Conservation (phyloP, 2,797 vertebrate species). For the Erpetoichthys calabaricus region DNA sequence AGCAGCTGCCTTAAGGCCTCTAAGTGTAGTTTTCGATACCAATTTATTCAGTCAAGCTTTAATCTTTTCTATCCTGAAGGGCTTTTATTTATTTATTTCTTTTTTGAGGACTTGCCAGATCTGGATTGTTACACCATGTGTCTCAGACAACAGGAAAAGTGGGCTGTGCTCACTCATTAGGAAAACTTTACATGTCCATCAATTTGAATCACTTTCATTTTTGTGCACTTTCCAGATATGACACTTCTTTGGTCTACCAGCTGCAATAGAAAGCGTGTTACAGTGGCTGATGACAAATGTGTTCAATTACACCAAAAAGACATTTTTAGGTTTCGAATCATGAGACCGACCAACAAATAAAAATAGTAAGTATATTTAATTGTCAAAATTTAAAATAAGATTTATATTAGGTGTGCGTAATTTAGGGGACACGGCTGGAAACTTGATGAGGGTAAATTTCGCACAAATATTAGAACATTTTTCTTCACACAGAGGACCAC, state of each 20-base stretch:
- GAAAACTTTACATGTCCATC: constrained; percentile 10
- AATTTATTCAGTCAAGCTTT: not conserved
- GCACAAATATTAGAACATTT: too few species aligned
- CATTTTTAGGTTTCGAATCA: too few species aligned
- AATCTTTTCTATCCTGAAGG: not conserved
- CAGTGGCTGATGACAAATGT: too few species aligned
- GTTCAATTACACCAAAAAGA: too few species aligned
- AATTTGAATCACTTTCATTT: constrained; percentile 7
- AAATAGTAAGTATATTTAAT: too few species aligned
- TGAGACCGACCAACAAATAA: too few species aligned
- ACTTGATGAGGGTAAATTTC: too few species aligned
- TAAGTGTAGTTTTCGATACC: not conserved
- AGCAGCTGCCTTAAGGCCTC: not conserved
- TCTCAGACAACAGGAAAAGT: constrained; percentile 3
- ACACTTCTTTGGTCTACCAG: not conserved
- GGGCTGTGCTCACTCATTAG: constrained; percentile 13
- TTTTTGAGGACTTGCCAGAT: constrained; percentile 1
- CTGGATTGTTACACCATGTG: constrained; percentile 7
- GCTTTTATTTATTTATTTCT: not conserved
- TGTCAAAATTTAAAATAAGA: too few species aligned
- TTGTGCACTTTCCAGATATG: constrained; percentile 9
- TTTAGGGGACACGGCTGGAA: too few species aligned
- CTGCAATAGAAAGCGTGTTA: too few species aligned
- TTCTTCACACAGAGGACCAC: too few species aligned
- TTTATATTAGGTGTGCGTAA: too few species aligned